Percentiles rank a stretch among this genome's conserved stretches.
Evolutionary conservation across 1,140 invertebrate genomes (phyloP).

Genomic region (Magallana angulata): DNA sequence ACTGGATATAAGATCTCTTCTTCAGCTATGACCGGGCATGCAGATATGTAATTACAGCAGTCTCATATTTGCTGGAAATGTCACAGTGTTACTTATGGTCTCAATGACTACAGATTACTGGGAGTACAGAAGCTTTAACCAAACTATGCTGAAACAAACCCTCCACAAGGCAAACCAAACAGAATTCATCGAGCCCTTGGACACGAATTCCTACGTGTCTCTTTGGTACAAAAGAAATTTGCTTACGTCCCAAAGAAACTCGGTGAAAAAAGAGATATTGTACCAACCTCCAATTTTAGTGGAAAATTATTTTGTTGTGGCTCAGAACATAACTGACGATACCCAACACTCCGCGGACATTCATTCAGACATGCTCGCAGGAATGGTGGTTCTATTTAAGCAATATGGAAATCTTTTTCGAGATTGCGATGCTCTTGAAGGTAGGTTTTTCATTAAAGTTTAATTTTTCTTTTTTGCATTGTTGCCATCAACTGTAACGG

Average conservation of each 20-base stretch:
- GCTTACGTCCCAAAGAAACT: neutral
- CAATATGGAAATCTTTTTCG: constrained; percentile 70
- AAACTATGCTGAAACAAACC: constrained; percentile 50
- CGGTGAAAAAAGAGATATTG: constrained; percentile 47
- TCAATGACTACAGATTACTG: constrained; percentile 70
- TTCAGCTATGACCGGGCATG: constrained; percentile 51
- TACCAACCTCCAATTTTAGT: constrained; percentile 66
- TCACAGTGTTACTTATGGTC: constrained; percentile 66
- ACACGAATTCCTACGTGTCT: constrained; percentile 63
- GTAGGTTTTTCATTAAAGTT: constrained; percentile 49
- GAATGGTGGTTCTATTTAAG: constrained; percentile 59
- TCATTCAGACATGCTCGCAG: constrained; percentile 40
- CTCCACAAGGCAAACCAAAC: constrained; percentile 56
- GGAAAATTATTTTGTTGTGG: constrained; percentile 53
- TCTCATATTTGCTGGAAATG: constrained; percentile 69
- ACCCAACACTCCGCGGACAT: constrained; percentile 42
- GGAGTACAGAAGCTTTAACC: constrained; percentile 68
- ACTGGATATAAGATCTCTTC: constrained; percentile 10
- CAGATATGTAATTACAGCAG: constrained; percentile 68
- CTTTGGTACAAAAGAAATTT: constrained; percentile 58
- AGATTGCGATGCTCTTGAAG: constrained; percentile 70
- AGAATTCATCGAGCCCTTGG: constrained; percentile 54
- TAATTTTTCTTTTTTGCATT: neutral
- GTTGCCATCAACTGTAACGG: too few species aligned
- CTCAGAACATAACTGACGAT: constrained; percentile 1